A percentile compares a stretch with the other conserved stretches of the same genome.
phyloP scores from a whole-genome alignment of 2,797 vertebrate species.

The Chiloscyllium punctatum region DNA sequence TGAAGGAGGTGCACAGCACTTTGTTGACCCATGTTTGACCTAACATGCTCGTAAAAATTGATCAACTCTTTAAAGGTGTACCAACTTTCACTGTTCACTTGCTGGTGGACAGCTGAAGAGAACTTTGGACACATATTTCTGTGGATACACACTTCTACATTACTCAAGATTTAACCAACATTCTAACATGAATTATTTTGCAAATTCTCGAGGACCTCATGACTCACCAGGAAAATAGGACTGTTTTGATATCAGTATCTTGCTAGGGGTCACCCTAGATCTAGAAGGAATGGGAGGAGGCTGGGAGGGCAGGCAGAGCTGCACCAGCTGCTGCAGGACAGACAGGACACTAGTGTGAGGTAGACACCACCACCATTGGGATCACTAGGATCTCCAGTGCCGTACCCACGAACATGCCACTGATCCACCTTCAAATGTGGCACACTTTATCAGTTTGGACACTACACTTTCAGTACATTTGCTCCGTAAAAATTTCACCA shows the following conservation, averaged over 20 bases:
- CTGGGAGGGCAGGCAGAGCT: neutral
- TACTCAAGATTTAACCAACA: neutral
- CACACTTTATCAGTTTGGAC: too few relatives aligned
- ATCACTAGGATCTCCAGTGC: too few relatives aligned
- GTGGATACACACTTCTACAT: neutral
- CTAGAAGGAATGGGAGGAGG: neutral
- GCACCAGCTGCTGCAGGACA: neutral
- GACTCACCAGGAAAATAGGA: neutral
- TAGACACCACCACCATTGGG: neutral
- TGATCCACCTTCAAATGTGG: too few relatives aligned
- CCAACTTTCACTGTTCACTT: neutral
- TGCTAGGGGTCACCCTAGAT: neutral
- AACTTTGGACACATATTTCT: neutral
- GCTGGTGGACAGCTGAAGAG: neutral
- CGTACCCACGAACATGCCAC: too few relatives aligned
- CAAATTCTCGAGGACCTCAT: neutral
- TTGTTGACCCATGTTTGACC: too few relatives aligned
- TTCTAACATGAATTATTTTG: neutral
- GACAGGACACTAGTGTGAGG: too few relatives aligned
- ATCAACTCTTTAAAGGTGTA: too few relatives aligned
- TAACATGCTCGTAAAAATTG: too few relatives aligned
- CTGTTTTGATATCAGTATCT: neutral
- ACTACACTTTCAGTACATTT: too few relatives aligned
- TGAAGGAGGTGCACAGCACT: too few relatives aligned
- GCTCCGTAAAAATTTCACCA: too few relatives aligned